Evolutionary conservation across 2,113 vertebrate species (phyloP).

Genomic region (Theristicus caerulescens): DNA sequence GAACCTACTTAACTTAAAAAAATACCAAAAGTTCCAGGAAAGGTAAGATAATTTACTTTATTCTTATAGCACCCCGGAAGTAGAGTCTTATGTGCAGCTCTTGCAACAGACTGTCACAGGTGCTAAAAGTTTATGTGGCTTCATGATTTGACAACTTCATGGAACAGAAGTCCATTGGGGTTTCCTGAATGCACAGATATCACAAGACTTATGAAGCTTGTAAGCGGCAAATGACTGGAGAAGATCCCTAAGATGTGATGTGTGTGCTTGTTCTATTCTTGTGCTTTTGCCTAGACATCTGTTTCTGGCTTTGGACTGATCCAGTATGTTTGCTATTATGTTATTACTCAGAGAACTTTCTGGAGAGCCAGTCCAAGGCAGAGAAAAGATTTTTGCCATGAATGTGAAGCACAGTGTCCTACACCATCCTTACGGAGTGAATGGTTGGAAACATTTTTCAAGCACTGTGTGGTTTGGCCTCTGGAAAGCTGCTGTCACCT

Average conservation of each 20-base stretch:
- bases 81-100: not conserved
- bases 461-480: not conserved
- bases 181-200: not conserved
- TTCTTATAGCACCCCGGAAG: not conserved
- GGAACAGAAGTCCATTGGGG: not conserved
- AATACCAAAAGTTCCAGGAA: not conserved
- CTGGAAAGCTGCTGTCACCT: not conserved
- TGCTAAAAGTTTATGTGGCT: not conserved
- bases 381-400: not conserved
- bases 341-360: not conserved
- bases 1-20: not conserved
- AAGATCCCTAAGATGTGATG: not conserved
- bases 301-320: not conserved
- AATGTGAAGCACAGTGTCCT: not conserved
- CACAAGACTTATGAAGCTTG: not conserved
- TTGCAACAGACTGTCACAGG: not conserved
- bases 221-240: not conserved
- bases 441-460: not conserved
- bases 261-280: not conserved
- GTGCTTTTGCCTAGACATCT: not conserved
- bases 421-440: not conserved
- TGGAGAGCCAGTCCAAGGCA: not conserved
- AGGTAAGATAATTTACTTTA: not conserved
- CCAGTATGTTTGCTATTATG: not conserved
- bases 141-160: not conserved